Evolutionary conservation across 2,888 invertebrate genomes (phyloP), one percentile per base, ranked within the genome.

Genomic region (Synergus laeviventris): DNA sequence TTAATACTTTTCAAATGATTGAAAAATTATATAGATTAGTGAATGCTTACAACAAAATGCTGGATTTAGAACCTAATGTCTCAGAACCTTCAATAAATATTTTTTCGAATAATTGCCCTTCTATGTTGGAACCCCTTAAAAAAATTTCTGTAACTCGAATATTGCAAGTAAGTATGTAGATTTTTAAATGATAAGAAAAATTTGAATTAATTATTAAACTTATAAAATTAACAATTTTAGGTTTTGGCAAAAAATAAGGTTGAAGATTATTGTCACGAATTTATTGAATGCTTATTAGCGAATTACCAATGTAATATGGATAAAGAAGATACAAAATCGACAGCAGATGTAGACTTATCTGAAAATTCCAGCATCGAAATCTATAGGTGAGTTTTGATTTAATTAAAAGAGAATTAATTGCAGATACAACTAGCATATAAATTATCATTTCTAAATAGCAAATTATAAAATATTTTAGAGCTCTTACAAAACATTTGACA

Each of bases 41-140:
- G 3, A 92, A 92, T 75, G 92, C 92, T 78, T 94, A 94, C 88
- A 95, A 95, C 84, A 92, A 93, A 78, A 91, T 94, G 61, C 89
- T 94, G 70, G 92, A 93, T 2, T 89, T 94, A 81, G 94, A 94
- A 84, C 92, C 92, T 79, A 93, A 93, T 82, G 92, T 92, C 54
- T 92, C 93, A 76, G 92, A 92, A 49, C 91, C 92, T 0, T 93
- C 93, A 79, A 93, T 93, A 82, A 93, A 93, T 83, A 92, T 95
- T 42, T 95, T 95, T 88, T 95, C 94, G 85, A 96, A 96, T 86
- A 95, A 95, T 16, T 96, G 95, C 86, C 95, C 97, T 0, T 93
- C 93, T 76, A 92, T 95, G 74, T 91, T 95, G 59, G 94, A 95
- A 84, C 94, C 95, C 74, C 92, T 95, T 18, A 94, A 95, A 88